Percentiles rank a stretch among this genome's conserved stretches.
Evolutionary conservation across 1,140 invertebrate genomes (phyloP).

Genomic region (Cydia amplana): DNA sequence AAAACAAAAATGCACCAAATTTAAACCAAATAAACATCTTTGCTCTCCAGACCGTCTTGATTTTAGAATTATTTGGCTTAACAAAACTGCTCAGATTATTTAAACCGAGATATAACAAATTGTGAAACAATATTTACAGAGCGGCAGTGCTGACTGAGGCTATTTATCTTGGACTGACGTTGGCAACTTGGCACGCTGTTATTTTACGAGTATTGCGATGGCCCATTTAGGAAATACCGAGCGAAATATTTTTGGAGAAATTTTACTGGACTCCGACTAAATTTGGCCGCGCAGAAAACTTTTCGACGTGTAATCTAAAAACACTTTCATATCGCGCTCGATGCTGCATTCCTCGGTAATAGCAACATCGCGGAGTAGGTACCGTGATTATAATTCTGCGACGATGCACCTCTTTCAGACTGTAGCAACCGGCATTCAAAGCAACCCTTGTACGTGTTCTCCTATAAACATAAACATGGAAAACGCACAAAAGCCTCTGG

Average conservation of each 20-base stretch:
- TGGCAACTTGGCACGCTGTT: slow-evolving; percentile 20
- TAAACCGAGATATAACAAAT: slow-evolving; percentile 10
- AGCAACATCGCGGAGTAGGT: slow-evolving; percentile 13
- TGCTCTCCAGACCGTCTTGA: not conserved
- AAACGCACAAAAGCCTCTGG: slow-evolving; percentile 78
- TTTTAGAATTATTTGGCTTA: slow-evolving; percentile 4
- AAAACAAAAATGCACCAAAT: not conserved
- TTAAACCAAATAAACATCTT: not conserved
- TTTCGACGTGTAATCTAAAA: not conserved
- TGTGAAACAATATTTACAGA: slow-evolving; percentile 29
- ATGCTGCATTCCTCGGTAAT: slow-evolving; percentile 10
- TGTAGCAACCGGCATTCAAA: slow-evolving; percentile 67
- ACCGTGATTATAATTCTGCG: slow-evolving; percentile 31
- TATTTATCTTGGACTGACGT: slow-evolving; percentile 25
- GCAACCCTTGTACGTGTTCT: slow-evolving; percentile 75
- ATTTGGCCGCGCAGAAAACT: not conserved
- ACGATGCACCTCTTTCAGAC: slow-evolving; percentile 30
- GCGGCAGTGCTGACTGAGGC: slow-evolving; percentile 8
- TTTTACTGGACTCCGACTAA: not conserved
- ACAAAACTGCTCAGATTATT: not conserved
- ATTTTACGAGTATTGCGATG: slow-evolving; percentile 31
- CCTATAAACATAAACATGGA: slow-evolving; percentile 78
- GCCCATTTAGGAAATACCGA: not conserved
- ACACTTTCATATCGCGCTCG: slow-evolving; percentile 3
- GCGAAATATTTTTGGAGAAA: slow-evolving; percentile 16